phyloP scores from a whole-genome alignment of 2,797 vertebrate species.

The Manis javanica region DNA sequence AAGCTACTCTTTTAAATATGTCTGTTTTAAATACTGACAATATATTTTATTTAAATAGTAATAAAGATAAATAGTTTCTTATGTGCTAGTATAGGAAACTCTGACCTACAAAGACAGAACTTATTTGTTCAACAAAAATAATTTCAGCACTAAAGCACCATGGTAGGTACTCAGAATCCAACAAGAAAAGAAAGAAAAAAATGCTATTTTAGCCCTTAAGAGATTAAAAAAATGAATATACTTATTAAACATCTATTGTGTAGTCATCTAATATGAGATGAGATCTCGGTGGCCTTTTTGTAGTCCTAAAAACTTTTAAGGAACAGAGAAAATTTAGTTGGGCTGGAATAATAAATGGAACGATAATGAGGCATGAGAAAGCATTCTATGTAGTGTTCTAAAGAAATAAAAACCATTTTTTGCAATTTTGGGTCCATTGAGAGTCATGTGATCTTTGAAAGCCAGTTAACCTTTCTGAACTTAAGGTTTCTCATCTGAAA shows the following conservation, averaged over 20 bases:
- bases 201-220: not conserved
- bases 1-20: not conserved
- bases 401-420: not conserved
- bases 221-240: not conserved
- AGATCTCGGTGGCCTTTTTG: not conserved
- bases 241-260: not conserved
- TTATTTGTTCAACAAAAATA: slow-evolving; percentile 29
- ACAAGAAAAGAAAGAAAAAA: no score
- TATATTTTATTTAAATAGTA: slow-evolving; percentile 11
- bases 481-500: not conserved
- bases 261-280: not conserved
- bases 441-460: not conserved
- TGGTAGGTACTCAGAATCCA: not conserved
- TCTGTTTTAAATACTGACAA: not conserved
- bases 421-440: not conserved
- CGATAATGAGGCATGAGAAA: not conserved
- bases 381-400: not conserved
- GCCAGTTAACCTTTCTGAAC: not conserved
- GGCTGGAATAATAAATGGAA: slow-evolving; percentile 38
- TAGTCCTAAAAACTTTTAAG: slow-evolving; percentile 9
- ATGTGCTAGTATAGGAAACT: not conserved
- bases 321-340: not conserved
- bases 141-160: not conserved
- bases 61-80: slow-evolving; percentile 9
- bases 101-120: slow-evolving; percentile 24